Evolutionary conservation across 2,888 invertebrate genomes (phyloP).

Genomic region (Microplitis manilae): DNA sequence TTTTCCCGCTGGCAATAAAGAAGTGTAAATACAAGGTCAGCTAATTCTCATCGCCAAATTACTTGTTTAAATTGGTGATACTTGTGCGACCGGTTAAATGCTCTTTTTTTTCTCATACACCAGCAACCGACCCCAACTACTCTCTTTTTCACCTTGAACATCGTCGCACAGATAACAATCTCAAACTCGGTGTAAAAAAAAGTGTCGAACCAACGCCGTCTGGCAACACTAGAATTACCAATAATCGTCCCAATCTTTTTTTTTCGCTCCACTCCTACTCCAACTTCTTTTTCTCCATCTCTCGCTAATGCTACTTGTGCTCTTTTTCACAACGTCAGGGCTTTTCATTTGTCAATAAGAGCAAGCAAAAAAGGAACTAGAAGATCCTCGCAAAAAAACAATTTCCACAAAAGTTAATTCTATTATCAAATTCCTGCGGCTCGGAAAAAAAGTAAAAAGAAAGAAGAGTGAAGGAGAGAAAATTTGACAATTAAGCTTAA

Average conservation of each 20-base stretch:
- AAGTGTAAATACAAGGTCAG: slow-evolving; percentile 23
- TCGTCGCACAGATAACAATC: not conserved
- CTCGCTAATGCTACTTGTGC: not conserved
- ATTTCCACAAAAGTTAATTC: slow-evolving; percentile 32
- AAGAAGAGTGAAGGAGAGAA: not conserved
- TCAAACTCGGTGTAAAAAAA: slow-evolving; percentile 32
- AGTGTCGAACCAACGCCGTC: slow-evolving; percentile 5
- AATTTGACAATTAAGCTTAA: slow-evolving; percentile 29
- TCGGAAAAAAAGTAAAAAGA: not conserved
- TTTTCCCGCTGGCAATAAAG: slow-evolving; percentile 15
- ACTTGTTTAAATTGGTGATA: slow-evolving; percentile 31
- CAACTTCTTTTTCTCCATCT: not conserved
- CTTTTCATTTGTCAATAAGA: slow-evolving; percentile 30
- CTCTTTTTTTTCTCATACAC: slow-evolving; percentile 4
- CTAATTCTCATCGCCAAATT: slow-evolving; percentile 26
- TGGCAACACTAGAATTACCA: slow-evolving; percentile 14
- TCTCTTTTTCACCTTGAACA: slow-evolving; percentile 17
- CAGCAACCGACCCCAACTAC: not conserved
- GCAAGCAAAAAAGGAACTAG: not conserved
- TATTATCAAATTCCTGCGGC: slow-evolving; percentile 24
- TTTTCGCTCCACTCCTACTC: not conserved
- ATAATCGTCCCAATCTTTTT: slow-evolving; percentile 5
- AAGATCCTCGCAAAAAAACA: slow-evolving; percentile 26
- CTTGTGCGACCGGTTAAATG: slow-evolving; percentile 32
- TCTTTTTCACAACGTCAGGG: slow-evolving; percentile 7